Evolutionary conservation across 2,113 vertebrate species (phyloP), one percentile per base, ranked within the genome.

Genomic region (Benthochromis sp.): DNA sequence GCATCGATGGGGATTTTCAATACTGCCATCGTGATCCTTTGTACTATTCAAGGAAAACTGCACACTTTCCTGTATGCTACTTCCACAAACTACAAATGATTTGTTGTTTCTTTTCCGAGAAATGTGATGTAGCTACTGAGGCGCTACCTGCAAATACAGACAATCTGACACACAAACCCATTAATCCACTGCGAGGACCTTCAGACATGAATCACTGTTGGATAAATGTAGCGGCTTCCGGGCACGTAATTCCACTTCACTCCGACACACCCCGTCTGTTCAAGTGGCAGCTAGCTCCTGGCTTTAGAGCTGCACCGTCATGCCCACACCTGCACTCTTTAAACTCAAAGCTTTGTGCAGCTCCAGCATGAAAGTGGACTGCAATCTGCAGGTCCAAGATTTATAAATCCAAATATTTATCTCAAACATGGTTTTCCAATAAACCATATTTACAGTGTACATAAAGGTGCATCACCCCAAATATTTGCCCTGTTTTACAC

Each of bases 261-360:
- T 50, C 40, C 17, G 73, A 80, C 87, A 86, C 88, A 31, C 85
- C 84, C 45, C 1, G 2, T 83, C 82, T 84, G 27, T 55, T 87
- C 43, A 57, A 38, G 78, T 53, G 19, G 36, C 69, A 21, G 69
- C 73, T 21, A 45, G 76, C 80, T 79, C 82, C 50, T 12, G 61
- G 80, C 40, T 47, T 76, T 38, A 11, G 78, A 54, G 47, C 27
- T 12, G 34, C 8, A 2, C 29, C 1, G 3, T 7, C 54, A 7
- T 31, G 1, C 47, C 9, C 59, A 27, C 31, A 27, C 79, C 50
- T 85, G 61, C 31, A 45, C 24, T 24, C 17, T 81, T 43, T 7
- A 45, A 29, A 36, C 34, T 50, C 14, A 21, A 53, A 43, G 69
- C 11, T 73, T 53, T 69, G n/a, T 9, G 69, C 78, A 1, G 69